Conservation (phyloP, 1,140 invertebrate species). For the Ceratoteleas bidentatus region DNA sequence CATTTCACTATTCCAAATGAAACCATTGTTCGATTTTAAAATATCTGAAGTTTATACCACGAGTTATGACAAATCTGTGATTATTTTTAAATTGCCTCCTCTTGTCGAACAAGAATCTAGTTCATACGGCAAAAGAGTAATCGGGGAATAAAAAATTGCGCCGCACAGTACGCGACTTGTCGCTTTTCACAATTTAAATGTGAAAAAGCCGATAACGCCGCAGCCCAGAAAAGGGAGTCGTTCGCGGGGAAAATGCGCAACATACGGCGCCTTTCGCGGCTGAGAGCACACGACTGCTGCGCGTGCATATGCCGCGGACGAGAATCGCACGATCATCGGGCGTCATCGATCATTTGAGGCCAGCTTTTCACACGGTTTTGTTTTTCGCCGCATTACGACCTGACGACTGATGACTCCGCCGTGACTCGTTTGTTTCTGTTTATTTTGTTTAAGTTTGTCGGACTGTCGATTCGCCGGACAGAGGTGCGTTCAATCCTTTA, state of each 20-base stretch:
- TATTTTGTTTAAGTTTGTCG: conserved; percentile 16
- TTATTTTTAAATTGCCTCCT: too few species aligned
- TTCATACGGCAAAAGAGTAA: too few species aligned
- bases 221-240: conserved; percentile 30
- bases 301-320: conserved; percentile 44
- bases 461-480: conserved; percentile 8
- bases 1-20: too few species aligned
- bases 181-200: neutral
- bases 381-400: conserved; percentile 1
- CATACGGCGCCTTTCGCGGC: conserved; percentile 64
- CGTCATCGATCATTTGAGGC: conserved; percentile 46
- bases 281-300: conserved; percentile 56
- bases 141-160: too few species aligned
- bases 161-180: neutral
- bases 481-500: conserved; percentile 8
- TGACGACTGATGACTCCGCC: conserved; percentile 11
- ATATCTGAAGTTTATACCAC: too few species aligned
- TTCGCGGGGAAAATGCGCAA: conserved; percentile 60
- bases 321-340: conserved; percentile 51
- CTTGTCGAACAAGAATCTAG: too few species aligned
- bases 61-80: too few species aligned
- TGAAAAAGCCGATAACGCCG: conserved; percentile 10
- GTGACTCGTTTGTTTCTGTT: conserved; percentile 42
- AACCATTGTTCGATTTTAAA: too few species aligned
- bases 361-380: conserved; percentile 14